These are phyloP conservation scores for Asobara japonica DNA, from an alignment of 1,140 invertebrate genomes.

Conservation along the genomic window DNA sequence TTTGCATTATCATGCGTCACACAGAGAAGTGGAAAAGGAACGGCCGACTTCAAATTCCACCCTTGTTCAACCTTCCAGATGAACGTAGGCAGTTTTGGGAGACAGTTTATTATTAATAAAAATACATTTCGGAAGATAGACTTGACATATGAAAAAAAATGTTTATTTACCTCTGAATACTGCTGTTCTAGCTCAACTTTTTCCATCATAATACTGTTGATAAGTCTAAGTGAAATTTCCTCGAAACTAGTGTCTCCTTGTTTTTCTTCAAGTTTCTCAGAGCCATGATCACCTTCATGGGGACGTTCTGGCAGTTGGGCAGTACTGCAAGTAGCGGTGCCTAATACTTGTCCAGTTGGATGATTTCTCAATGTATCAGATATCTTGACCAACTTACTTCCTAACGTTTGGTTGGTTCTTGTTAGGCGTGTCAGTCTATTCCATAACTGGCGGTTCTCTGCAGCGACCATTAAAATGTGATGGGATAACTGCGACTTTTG, in stretches of 20 bases:
- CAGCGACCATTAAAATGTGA: constrained; percentile 80
- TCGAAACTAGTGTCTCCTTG: constrained; percentile 74
- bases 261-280: constrained; percentile 40
- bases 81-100: too few species aligned
- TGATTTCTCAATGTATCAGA: constrained; percentile 65
- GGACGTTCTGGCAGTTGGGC: constrained; percentile 32
- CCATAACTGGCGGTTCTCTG: constrained; percentile 83
- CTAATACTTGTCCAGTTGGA: constrained; percentile 43
- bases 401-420: constrained; percentile 68
- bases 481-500: constrained; percentile 79
- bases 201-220: constrained; percentile 74
- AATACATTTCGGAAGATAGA: too few species aligned
- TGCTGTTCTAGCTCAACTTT: constrained; percentile 75
- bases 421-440: constrained; percentile 74
- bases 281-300: constrained; percentile 10
- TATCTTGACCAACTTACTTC: constrained; percentile 66
- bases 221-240: constrained; percentile 78
- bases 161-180: constrained; percentile 64
- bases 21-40: neutral
- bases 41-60: too few species aligned
- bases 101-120: too few species aligned
- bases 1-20: too few species aligned
- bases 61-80: too few species aligned
- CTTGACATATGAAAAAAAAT: constrained; percentile 7
- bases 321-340: constrained; percentile 51